These are phyloP conservation scores for Regulus satrapa DNA, from an alignment of 2,113 vertebrate genomes.

Conservation along the genomic window DNA sequence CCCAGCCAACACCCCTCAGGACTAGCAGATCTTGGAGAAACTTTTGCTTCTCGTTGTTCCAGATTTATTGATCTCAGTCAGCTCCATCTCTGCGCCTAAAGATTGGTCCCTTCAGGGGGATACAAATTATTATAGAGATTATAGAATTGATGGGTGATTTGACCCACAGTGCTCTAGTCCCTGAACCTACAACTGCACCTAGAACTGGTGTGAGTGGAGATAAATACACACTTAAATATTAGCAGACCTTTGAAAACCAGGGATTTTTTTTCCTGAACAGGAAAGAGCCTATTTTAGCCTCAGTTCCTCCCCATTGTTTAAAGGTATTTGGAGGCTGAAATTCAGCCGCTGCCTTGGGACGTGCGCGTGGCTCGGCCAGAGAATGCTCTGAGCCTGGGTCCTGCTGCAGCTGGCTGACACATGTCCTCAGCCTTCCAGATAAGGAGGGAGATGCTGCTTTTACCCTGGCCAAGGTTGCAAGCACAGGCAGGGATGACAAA, in stretches of 20 bases:
- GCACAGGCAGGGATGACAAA: not conserved
- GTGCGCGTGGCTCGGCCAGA: rapidly evolving
- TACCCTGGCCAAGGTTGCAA: not conserved
- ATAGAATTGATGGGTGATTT: not conserved
- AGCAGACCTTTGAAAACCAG: not conserved
- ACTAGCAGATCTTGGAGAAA: not conserved
- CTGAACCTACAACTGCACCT: not conserved
- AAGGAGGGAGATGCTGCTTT: not conserved
- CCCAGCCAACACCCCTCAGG: not conserved
- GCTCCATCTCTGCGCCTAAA: not conserved
- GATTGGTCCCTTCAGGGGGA: not conserved
- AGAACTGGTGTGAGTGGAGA: not conserved
- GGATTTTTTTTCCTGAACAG: not conserved
- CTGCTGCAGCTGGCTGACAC: not conserved
- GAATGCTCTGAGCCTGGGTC: not conserved
- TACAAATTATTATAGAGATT: not conserved
- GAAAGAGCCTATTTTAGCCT: not conserved
- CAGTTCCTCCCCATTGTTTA: constrained; percentile 22
- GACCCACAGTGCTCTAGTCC: not conserved
- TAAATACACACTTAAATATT: not conserved
- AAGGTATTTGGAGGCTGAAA: constrained; percentile 15
- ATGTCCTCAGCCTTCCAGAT: not conserved
- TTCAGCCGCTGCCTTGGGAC: not conserved
- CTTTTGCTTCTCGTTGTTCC: not conserved
- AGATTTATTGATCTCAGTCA: not conserved